Evolutionary conservation across 2,888 invertebrate genomes (phyloP).

Genomic region (Loripinus fragilis): DNA sequence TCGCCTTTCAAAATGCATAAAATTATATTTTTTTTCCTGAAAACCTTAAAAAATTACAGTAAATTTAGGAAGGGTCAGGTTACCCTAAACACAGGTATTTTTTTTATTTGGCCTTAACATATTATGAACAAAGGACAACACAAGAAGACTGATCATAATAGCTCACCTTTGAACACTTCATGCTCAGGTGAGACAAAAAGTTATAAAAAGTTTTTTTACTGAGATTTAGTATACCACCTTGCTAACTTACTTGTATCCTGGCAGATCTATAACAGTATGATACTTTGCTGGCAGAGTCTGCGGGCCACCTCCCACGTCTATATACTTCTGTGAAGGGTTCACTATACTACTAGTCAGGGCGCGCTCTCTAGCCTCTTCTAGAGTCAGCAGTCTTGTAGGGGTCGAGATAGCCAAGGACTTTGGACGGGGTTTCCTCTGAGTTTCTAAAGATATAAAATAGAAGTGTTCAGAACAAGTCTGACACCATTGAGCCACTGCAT

Average conservation of each 20-base stretch:
- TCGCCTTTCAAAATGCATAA: too few species aligned
- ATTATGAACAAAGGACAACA: too few species aligned
- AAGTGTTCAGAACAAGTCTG: background rate
- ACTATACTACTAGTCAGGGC: conserved; percentile 84
- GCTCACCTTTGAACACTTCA: too few species aligned
- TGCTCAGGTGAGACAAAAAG: too few species aligned
- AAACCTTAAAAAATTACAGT: too few species aligned
- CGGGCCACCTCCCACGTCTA: conserved; percentile 87
- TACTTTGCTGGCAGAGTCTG: conserved; percentile 90
- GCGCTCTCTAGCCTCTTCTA: conserved; percentile 92
- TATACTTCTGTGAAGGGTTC: conserved; percentile 78
- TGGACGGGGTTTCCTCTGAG: conserved; percentile 87
- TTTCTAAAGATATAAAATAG: conserved; percentile 51
- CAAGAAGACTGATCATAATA: too few species aligned
- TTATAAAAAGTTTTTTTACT: too few species aligned
- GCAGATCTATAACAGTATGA: conserved; percentile 96
- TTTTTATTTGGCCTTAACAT: too few species aligned
- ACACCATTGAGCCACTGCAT: background rate
- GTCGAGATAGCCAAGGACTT: conserved; percentile 96
- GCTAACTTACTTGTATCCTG: conserved; percentile 83
- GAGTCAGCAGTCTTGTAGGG: conserved; percentile 94
- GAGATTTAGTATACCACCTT: too few species aligned
- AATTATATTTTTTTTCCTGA: too few species aligned
- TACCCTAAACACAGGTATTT: too few species aligned
- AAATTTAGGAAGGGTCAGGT: too few species aligned